A percentile compares a stretch with the other conserved stretches of the same genome.
Conservation (phyloP, 2,113 vertebrate genomes). For the Lichenostomus cassidix region DNA sequence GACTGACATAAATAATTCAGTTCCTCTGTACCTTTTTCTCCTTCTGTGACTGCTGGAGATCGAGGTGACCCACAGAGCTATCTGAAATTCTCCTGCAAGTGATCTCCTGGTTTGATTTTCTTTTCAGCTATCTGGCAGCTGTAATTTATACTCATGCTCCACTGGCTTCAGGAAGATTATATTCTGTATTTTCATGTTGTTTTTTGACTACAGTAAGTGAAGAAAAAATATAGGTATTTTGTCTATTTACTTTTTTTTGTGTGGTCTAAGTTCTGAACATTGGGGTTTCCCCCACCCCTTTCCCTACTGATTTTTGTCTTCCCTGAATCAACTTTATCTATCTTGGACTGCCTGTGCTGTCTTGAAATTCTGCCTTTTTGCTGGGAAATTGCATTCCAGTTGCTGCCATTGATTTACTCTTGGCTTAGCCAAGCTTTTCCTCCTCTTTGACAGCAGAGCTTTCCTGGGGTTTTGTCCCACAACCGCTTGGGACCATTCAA, state of each 20-base stretch:
- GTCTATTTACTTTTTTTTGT: neutral
- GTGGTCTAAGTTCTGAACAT: neutral
- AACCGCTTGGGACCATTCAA: neutral
- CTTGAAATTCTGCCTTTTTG: neutral
- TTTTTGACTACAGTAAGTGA: neutral
- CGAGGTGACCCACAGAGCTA: neutral
- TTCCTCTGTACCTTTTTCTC: neutral
- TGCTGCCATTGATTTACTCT: neutral
- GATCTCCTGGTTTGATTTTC: neutral
- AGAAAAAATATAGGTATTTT: neutral
- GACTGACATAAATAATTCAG: conserved; percentile 33
- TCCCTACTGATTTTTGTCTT: neutral
- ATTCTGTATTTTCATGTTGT: neutral
- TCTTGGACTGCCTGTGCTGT: neutral
- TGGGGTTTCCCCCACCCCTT: neutral
- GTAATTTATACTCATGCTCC: neutral
- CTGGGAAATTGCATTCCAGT: neutral
- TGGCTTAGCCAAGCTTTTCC: neutral
- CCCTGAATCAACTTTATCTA: neutral
- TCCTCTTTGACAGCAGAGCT: neutral
- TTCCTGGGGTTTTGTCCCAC: neutral
- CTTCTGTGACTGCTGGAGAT: conserved; percentile 7
- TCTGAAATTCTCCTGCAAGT: neutral
- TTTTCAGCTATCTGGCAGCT: neutral
- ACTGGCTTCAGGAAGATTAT: neutral